Evolutionary conservation across 2,797 vertebrate species (phyloP), one percentile per base, ranked within the genome.

Genomic region (Sebastes kiyomatsui): DNA sequence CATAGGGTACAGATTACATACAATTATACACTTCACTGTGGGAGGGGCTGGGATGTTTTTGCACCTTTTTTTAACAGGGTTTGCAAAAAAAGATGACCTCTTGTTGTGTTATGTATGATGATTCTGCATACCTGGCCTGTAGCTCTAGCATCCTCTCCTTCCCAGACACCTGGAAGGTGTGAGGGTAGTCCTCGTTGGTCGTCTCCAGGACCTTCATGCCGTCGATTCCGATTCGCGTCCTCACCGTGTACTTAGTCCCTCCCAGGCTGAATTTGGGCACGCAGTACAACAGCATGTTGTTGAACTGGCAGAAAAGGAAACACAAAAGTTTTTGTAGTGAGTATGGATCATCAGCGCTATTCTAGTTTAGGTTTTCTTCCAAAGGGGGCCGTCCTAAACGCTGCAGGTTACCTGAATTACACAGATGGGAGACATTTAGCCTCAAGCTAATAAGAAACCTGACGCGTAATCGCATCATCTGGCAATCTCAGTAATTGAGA

Each of bases 281-380:
- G 90, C 98, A 99, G 96, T 99, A 99, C 58, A 99, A 91, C 92
- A 99, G 93, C 97, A 99, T 98, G 91, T 99, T 97, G 97, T 99
- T 99, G 94, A 99, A 99, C 98, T 99, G 90, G 32, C 8, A 54
- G 33, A 23, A 18, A 30, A 14, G 2, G 20, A 33, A 42, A 42
- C 6, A 65, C 7, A 16, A 32, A 76, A 28, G 10, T 7, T 14
- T 7, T 8, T 11, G 14, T 2, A 33, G 7, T 16, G 54, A 60
- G 66, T 5, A 71, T 1, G 6, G 33, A 72, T 79, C 46, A 49
- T 49, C 65, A 70, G 71, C 18, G 11, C 30, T 59, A 11, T 1
- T 77, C 13, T 2, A 16, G 58, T 60, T 38, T 0, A 14, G 8
- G 4, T 5, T 79, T 70, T 6, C 12, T 49, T 33, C 22, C 30